Base-by-base conservation (phyloP, 2,888 invertebrate species). In the Cephus runcator region DNA sequence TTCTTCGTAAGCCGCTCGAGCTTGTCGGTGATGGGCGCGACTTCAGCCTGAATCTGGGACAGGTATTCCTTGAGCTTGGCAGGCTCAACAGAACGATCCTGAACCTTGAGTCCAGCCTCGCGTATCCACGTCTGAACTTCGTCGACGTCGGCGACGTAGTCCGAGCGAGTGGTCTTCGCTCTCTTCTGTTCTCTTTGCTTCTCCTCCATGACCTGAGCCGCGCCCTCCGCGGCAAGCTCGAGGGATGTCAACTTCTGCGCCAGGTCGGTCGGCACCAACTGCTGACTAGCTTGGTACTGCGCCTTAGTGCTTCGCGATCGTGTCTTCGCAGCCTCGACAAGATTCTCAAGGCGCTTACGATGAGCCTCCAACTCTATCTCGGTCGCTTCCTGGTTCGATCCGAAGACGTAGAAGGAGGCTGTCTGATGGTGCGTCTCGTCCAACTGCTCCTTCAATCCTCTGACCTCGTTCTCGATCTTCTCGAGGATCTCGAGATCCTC, bases 171-270 rank as follows among this genome's bases (percentile, higher is more conserved):
- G 30, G 96, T 96, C 87, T 95, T 94, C 34, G 97, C 98, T 82
- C 97, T 95, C 91, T 97, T 97, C 92, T 96, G 96, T 91, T 97
- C 97, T 90, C 96, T 94, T 88, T 96, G 95, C 91, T 97, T 97
- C 88, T 97, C 96, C 89, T 97, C 97, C 96, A 98, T 96, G 75
- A 94, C 94, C 86, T 95, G 95, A 76, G 94, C 93, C 78, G 97
- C 93, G 81, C 95, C 94, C 92, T 98, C 98, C 75, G 96, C 94
- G 77, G 96, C 93, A 84, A 98, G 92, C 92, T 98, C 98, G 88
- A 98, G 93, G 82, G 95, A 94, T 75, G 96, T 97, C 84, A 97
- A 93, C 92, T 96, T 95, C 92, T 96, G 96, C 81, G 94, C 94
- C 82, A 97, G 93, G 93, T 97, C 97, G 83, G 95, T 95, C 80